A percentile compares a stretch with the other conserved stretches of the same genome.
Evolutionary conservation across 2,113 vertebrate genomes (phyloP).

Genomic region (Nesoenas mayeri): DNA sequence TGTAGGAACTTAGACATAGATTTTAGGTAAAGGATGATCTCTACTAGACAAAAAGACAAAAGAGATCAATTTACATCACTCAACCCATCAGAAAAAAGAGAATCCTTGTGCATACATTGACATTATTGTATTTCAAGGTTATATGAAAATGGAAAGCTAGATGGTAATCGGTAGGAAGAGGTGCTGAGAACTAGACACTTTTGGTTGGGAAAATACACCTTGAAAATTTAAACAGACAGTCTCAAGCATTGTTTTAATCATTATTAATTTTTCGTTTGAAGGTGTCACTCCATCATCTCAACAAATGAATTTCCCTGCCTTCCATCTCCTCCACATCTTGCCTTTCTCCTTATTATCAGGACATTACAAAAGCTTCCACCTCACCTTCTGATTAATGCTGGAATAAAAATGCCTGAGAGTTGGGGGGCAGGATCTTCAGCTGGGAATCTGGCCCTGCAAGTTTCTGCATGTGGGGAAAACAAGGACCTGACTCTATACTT

Average conservation of each 20-base stretch:
- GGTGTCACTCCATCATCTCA: constrained; percentile 60
- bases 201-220: constrained; percentile 28
- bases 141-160: constrained; percentile 56
- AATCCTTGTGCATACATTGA: constrained; percentile 60
- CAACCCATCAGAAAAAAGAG: neutral
- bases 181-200: constrained; percentile 3
- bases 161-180: constrained; percentile 46
- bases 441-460: neutral
- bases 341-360: neutral
- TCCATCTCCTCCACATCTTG: neutral
- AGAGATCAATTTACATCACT: neutral
- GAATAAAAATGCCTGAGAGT: constrained; percentile 6
- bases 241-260: constrained; percentile 55
- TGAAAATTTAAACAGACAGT: constrained; percentile 58
- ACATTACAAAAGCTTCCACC: neutral
- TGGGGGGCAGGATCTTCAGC: neutral
- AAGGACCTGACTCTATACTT: neutral
- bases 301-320: constrained; percentile 17
- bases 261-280: constrained; percentile 62
- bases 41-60: neutral
- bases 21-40: neutral
- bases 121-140: constrained; percentile 67
- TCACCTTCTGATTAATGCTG: neutral
- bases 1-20: neutral
- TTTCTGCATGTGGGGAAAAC: neutral